phyloP scores from a whole-genome alignment of 2,888 invertebrate species.

The Yponomeuta evonymella region DNA sequence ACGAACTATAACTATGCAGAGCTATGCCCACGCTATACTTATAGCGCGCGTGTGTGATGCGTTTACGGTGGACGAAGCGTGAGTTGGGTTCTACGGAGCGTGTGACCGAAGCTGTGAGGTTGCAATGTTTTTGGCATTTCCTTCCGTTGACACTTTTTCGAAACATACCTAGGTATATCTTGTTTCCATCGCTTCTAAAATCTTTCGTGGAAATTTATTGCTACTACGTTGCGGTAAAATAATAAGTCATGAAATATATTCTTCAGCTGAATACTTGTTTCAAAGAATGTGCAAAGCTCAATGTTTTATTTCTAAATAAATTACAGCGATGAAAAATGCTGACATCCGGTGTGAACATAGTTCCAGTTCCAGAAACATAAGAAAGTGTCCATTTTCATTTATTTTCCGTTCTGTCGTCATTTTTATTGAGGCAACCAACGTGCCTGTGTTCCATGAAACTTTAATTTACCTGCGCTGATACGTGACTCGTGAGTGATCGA shows the following conservation, averaged over 20 bases:
- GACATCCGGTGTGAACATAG: constrained; percentile 71
- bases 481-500: constrained; percentile 30
- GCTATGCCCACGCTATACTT: too few species aligned
- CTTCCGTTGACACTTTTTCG: constrained; percentile 31
- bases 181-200: neutral
- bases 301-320: constrained; percentile 43
- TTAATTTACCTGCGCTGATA: constrained; percentile 46
- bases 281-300: constrained; percentile 43
- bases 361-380: constrained; percentile 68
- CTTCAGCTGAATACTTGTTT: constrained; percentile 35
- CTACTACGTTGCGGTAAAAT: constrained; percentile 26
- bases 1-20: too few species aligned
- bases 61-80: too few species aligned
- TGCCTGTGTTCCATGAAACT: constrained; percentile 55
- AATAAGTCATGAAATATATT: constrained; percentile 59
- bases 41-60: too few species aligned
- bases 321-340: constrained; percentile 38
- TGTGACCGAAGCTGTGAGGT: neutral
- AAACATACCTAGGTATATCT: neutral
- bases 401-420: constrained; percentile 73
- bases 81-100: too few species aligned
- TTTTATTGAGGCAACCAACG: constrained; percentile 57
- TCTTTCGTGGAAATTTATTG: constrained; percentile 32
- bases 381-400: constrained; percentile 72
- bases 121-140: constrained; percentile 29